A percentile compares a stretch with the other conserved stretches of the same genome.
Conservation (phyloP, 1,140 invertebrate species). For the Sycobia sp. region DNA sequence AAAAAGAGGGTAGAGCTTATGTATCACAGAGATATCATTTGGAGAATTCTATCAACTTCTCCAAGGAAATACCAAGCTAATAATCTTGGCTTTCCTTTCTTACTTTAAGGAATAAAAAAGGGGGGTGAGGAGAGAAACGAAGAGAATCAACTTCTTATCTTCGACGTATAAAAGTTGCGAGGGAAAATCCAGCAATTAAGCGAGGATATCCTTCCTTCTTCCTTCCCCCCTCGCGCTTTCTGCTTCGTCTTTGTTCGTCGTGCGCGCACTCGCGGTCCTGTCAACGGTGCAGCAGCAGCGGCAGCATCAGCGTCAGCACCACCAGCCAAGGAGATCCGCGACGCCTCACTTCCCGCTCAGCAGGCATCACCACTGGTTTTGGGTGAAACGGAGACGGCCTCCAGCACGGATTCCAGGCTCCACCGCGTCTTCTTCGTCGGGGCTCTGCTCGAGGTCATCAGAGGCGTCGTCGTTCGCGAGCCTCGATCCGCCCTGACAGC, state of each 20-base stretch:
- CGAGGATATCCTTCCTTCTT: background rate
- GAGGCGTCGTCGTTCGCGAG: conserved; percentile 27
- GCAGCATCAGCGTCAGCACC: too few species aligned
- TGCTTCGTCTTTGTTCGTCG: background rate
- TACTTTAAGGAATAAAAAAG: background rate
- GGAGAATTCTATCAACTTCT: background rate
- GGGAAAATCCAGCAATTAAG: background rate
- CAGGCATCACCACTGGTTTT: conserved; percentile 17
- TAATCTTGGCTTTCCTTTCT: background rate
- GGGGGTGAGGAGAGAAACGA: background rate
- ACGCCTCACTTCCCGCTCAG: conserved; percentile 9
- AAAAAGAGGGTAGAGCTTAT: background rate
- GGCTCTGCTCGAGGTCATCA: conserved; percentile 25
- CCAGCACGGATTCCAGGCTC: conserved; percentile 1
- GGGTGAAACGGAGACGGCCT: background rate
- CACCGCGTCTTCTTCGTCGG: conserved; percentile 1
- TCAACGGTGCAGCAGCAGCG: conserved; percentile 20
- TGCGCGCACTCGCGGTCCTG: background rate
- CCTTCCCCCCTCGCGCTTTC: background rate
- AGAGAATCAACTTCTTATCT: background rate
- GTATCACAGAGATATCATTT: conserved; percentile 31
- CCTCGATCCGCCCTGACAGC: conserved; percentile 34
- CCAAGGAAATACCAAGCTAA: background rate
- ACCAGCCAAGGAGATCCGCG: conserved; percentile 4
- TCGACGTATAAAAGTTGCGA: background rate